Evolutionary conservation across 2,888 invertebrate species (phyloP).

Genomic region (Zaprionus obscuricornis): DNA sequence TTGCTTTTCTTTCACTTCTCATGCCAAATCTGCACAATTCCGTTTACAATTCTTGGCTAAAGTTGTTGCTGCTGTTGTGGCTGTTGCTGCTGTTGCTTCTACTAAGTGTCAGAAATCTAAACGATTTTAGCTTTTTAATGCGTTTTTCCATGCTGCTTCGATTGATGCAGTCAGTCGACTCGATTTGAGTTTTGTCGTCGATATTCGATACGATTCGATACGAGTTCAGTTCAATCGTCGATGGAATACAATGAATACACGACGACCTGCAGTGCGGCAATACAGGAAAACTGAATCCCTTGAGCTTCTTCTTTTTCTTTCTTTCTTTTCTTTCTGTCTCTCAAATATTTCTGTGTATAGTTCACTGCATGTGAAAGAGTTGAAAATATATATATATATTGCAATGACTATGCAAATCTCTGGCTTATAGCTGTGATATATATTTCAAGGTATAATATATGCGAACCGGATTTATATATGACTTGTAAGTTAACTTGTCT

Average conservation of each 20-base stretch:
- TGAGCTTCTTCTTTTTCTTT: no score
- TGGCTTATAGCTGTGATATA: slow-evolving; percentile 21
- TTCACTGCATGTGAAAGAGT: neutral
- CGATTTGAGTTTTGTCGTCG: no score
- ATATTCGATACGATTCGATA: no score
- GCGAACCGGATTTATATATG: no score
- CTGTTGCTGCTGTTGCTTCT: slow-evolving; percentile 18
- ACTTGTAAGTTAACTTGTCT: neutral
- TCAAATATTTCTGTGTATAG: no score
- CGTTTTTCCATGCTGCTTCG: slow-evolving; percentile 49
- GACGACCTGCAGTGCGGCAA: no score
- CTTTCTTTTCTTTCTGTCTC: no score
- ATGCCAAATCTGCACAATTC: slow-evolving; percentile 60
- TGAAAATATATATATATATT: slow-evolving; percentile 23
- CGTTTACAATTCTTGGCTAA: slow-evolving; percentile 45
- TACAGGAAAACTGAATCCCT: no score
- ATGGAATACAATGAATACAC: no score
- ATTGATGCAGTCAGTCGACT: slow-evolving; percentile 48
- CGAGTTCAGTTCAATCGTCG: no score
- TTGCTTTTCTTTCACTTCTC: slow-evolving; percentile 56
- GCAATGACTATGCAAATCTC: slow-evolving; percentile 38
- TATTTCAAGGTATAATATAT: neutral
- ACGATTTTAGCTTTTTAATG: slow-evolving; percentile 71
- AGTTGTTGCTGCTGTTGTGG: slow-evolving; percentile 21
- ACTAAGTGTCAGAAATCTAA: slow-evolving; percentile 73